Evolutionary conservation across 2,888 invertebrate genomes (phyloP), one percentile per base, ranked within the genome.

Genomic region (Cyrtodaria siliqua): DNA sequence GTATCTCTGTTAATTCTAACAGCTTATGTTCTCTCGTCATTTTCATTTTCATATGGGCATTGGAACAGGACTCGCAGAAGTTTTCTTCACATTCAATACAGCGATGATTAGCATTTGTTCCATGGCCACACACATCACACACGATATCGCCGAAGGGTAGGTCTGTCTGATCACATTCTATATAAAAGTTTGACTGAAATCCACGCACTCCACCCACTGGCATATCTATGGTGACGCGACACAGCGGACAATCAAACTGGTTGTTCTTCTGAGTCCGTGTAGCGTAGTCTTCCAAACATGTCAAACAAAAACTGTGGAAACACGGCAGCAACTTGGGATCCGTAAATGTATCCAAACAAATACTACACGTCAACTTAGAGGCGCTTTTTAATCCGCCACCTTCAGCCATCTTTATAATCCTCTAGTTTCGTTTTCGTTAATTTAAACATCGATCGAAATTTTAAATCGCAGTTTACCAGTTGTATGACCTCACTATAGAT

Each of bases 61-160:
- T 27, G 1, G 61, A 14, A 23, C 61, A 61, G 8, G 20, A n/a
- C 12, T 49, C 61, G 26, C 61, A 61, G 29, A 40, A 61, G 26
- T 61, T 47, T 23, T 61, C 61, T n/a, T 61, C 61, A 23, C 61
- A 61, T 12, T 50, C 61, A 9, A 33, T 61, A 20, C 61, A 61
- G 27, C 49, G 29, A 18, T 50, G 23, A 2, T n/a, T 42, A 8
- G 61, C 49, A 23, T 29, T 29, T 14, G 12, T 18, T 26, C 27
- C 61, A 33, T 24, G 47, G 9, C 61, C 61, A 61, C 61, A 61
- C 12, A 61, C 23, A 38, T 61, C 61, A 50, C 61, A 61, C 2
- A 23, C 12, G 18, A 40, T 29, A 29, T 33, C 50, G 33, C 2
- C 23, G 2, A 26, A 4, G 2, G 23, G 24, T 26, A 24, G n/a